Evolutionary conservation across 2,113 vertebrate species (phyloP).

Genomic region (Sapajus apella): DNA sequence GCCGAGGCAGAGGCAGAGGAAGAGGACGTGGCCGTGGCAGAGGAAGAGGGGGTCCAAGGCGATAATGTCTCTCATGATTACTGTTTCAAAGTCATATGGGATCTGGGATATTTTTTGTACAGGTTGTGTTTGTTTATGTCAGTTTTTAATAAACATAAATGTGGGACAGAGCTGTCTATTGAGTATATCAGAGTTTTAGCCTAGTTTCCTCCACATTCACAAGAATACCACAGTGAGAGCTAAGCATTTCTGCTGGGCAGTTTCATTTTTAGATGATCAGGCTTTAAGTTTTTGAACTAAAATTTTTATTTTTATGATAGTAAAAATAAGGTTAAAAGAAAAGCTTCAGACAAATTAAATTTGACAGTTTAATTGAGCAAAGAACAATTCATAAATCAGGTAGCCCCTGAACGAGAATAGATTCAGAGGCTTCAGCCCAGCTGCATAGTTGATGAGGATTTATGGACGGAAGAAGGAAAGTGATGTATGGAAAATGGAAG

Average conservation of each 20-base stretch:
- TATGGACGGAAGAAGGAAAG: no score
- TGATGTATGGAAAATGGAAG: no score
- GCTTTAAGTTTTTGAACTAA: conserved; percentile 23
- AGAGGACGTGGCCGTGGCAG: conserved; percentile 95
- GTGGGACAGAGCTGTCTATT: conserved; percentile 61
- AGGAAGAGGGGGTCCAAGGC: conserved; percentile 95
- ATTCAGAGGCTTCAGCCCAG: no score
- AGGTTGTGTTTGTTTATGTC: conserved; percentile 74
- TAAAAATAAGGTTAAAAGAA: no score
- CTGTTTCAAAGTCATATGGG: conserved; percentile 51
- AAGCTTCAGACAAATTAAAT: no score
- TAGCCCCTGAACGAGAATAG: no score
- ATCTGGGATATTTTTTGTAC: conserved; percentile 74
- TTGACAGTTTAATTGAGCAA: no score
- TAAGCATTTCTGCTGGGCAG: neutral
- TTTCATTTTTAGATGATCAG: neutral
- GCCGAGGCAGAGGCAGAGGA: conserved; percentile 89
- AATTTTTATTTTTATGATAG: neutral
- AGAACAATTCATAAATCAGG: no score
- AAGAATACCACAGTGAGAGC: neutral
- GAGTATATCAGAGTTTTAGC: conserved; percentile 47
- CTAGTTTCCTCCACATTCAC: neutral
- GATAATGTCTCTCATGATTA: conserved; percentile 85
- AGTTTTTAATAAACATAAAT: conserved; percentile 79
- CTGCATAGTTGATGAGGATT: no score